Conservation (phyloP, 2,888 invertebrate species). For the Conchocele bisecta region DNA sequence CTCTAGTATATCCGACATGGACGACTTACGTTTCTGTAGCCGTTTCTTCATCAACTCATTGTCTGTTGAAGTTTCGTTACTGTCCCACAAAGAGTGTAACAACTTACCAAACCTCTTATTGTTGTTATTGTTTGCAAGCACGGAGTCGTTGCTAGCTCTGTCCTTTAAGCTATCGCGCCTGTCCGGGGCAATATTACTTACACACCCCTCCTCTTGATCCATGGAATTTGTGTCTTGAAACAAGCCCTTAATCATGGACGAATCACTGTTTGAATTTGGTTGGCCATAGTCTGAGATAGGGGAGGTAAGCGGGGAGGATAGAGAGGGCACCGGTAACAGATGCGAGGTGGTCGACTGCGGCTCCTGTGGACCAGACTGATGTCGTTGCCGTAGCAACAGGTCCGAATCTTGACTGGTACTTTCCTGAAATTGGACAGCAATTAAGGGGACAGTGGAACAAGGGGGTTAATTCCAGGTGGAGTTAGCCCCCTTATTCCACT, state of each 20-base stretch:
- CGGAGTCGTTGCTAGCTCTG: background rate
- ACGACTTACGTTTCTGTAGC: conserved; percentile 67
- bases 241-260: conserved; percentile 41
- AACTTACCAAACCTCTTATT: conserved; percentile 62
- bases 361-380: conserved; percentile 77
- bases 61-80: conserved; percentile 56
- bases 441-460: too few relatives aligned
- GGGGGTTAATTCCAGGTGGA: too few relatives aligned
- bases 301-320: conserved; percentile 58
- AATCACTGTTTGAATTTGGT: conserved; percentile 34
- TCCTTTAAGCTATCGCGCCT: background rate
- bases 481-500: too few relatives aligned
- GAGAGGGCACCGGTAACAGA: conserved; percentile 49
- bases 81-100: conserved; percentile 72
- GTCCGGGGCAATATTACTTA: background rate
- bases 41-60: conserved; percentile 45
- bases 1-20: conserved; percentile 52
- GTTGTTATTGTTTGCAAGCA: conserved; percentile 2
- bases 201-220: background rate
- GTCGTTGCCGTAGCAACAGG: conserved; percentile 66
- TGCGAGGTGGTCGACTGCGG: conserved; percentile 73
- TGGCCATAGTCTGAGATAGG: conserved; percentile 40
- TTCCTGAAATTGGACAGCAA: conserved; percentile 66
- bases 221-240: conserved; percentile 16
- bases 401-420: conserved; percentile 76